A percentile compares a stretch with the other conserved stretches of the same genome.
phyloP scores from a whole-genome alignment of 2,888 invertebrate genomes.

The Cosmia pyralina region DNA sequence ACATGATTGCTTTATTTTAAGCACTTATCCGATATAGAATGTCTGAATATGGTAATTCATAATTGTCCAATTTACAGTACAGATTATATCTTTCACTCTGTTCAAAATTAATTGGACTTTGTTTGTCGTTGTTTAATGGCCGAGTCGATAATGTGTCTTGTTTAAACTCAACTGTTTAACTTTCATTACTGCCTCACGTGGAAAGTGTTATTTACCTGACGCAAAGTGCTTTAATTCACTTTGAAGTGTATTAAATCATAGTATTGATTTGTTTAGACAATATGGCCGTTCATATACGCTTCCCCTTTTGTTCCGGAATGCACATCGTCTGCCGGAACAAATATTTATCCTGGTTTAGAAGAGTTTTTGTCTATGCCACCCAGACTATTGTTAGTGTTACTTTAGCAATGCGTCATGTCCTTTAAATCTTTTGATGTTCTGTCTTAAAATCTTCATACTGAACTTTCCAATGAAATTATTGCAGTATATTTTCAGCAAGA shows the following conservation, averaged over 20 bases:
- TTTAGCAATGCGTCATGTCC: neutral
- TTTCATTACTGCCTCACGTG: slow-evolving; percentile 41
- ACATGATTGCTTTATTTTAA: slow-evolving; percentile 63
- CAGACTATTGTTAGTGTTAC: neutral
- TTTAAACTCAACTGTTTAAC: slow-evolving; percentile 17
- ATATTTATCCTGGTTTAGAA: slow-evolving; percentile 45
- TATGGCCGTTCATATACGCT: slow-evolving; percentile 18
- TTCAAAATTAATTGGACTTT: slow-evolving; percentile 35
- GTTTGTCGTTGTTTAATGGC: slow-evolving; percentile 28
- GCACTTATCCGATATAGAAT: slow-evolving; percentile 53
- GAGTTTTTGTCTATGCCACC: slow-evolving; percentile 14
- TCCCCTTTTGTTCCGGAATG: slow-evolving; percentile 22
- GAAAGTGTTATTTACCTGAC: slow-evolving; percentile 21
- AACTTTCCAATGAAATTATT: neutral
- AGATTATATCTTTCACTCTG: slow-evolving; percentile 45
- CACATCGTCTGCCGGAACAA: slow-evolving; percentile 30
- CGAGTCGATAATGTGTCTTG: slow-evolving; percentile 14
- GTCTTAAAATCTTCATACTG: neutral
- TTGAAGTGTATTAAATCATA: slow-evolving; percentile 19
- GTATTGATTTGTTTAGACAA: slow-evolving; percentile 47
- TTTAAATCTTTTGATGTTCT: neutral
- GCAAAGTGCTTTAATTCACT: slow-evolving; percentile 28
- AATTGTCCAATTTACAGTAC: slow-evolving; percentile 40
- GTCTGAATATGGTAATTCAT: slow-evolving; percentile 52
- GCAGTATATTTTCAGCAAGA: slow-evolving; percentile 2